These are phyloP conservation scores for Aspiorhynchus laticeps DNA, from an alignment of 2,113 vertebrate genomes.

Conservation along the genomic window DNA sequence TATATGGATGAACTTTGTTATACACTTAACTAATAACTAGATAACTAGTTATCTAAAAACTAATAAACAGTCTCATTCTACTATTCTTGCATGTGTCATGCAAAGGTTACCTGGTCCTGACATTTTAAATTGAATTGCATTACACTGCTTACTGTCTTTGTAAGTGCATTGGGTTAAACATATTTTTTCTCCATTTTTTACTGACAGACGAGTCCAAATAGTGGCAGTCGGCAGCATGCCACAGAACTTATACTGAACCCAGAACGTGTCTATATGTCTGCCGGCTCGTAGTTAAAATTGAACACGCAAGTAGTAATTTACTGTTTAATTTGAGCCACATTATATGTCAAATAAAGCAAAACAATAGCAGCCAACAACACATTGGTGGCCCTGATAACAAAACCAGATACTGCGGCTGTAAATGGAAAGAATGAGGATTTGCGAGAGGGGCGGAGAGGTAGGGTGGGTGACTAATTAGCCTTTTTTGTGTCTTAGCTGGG, in stretches of 20 bases:
- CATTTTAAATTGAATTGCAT: background rate
- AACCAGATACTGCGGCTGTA: slow-evolving; percentile 51
- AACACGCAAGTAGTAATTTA: background rate
- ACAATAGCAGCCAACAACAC: slow-evolving; percentile 49
- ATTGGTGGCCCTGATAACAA: slow-evolving; percentile 34
- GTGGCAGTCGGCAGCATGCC: background rate
- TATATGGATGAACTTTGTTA: background rate
- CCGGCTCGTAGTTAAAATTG: background rate
- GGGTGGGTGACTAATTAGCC: slow-evolving; percentile 63
- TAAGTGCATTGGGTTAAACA: background rate
- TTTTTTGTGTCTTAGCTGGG: slow-evolving; percentile 58
- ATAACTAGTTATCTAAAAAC: too few species aligned
- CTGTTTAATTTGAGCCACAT: background rate
- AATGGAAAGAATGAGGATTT: slow-evolving; percentile 51
- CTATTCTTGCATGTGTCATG: background rate
- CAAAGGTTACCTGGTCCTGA: background rate
- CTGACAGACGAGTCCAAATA: background rate
- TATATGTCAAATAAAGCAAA: slow-evolving; percentile 40
- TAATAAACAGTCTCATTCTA: background rate
- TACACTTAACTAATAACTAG: too few species aligned
- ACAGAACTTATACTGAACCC: background rate
- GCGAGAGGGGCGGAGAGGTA: slow-evolving; percentile 29
- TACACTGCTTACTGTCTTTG: background rate
- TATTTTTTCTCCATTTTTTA: background rate
- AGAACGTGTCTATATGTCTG: background rate